Evolutionary conservation across 2,888 invertebrate species (phyloP), one percentile per base, ranked within the genome.

Genomic region (Litoditis marina): DNA sequence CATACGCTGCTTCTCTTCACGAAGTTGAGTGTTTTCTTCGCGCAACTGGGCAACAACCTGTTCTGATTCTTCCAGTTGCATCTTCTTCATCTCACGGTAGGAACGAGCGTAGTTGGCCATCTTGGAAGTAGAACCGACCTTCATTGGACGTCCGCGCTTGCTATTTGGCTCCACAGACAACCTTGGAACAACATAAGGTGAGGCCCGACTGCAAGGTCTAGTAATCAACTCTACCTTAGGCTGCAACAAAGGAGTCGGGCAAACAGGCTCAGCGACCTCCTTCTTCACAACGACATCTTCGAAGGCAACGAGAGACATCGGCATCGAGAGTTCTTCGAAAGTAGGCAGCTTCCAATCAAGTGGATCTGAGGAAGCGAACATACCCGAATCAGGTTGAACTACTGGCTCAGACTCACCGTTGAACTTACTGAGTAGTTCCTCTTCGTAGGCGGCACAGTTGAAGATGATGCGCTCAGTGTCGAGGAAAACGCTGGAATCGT

Each of bases 81-180:
- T 22, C 52, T 69, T 69, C 65, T 69, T 69, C 62, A 60, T 58
- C 53, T 65, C 65, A 19, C 69, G 47, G 46, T 69, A 69, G 44
- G 56, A 42, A 39, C 67, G 60, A 8, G 69, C 65, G 55, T 69
- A 69, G 16, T 61, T 49, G 16, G 69, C 69, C 57, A 61, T 61
- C 63, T 68, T 69, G 30, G 66, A 63, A 44, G 46, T 52, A 30
- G 55, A 54, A 42, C 51, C 60, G 7, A 32, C 47, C 51, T 62
- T 58, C 30, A 39, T 28, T 2, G 65, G 65, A 11, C 68, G 62
- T 31, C 68, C 68, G 22, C 68, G 34, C 46, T 55, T 25, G 27
- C 27, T 16, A 16, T 27, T 28, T 7, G 50, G 27, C 25, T 25
- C 27, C 27, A 19, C 50, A 49, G 16, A 16, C 27, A 19, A 25